phyloP scores from a whole-genome alignment of 2,888 invertebrate genomes.

The Cephus nigrinus region DNA sequence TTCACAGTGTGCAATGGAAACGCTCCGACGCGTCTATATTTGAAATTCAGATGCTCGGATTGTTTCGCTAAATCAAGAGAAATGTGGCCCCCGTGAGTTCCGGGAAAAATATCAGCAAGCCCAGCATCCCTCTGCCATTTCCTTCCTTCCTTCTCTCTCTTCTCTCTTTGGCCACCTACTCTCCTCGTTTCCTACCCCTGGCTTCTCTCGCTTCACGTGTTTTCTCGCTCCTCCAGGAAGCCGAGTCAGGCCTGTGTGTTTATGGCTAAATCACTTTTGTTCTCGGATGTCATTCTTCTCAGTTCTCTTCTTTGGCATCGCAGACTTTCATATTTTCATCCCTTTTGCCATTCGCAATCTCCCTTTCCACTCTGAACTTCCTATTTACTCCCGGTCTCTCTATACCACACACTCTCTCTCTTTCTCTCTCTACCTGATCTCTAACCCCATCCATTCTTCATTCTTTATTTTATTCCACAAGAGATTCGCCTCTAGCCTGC shows the following conservation, averaged over 20 bases:
- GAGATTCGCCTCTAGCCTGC: constrained; percentile 18
- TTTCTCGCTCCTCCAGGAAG: constrained; percentile 15
- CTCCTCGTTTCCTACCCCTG: constrained; percentile 16
- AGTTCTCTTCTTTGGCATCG: constrained; percentile 10
- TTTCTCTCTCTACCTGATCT: constrained; percentile 7
- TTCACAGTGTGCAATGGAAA: constrained; percentile 1
- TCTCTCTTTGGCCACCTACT: background rate
- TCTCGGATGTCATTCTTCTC: constrained; percentile 36
- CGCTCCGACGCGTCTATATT: constrained; percentile 38
- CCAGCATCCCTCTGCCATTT: constrained; percentile 17
- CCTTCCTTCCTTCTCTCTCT: constrained; percentile 19
- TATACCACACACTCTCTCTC: background rate
- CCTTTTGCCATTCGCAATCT: background rate
- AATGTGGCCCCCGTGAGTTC: constrained; percentile 57
- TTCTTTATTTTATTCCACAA: constrained; percentile 37
- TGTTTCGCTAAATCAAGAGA: constrained; percentile 63
- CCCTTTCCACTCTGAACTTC: background rate
- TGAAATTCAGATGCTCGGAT: constrained; percentile 60
- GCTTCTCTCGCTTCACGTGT: constrained; percentile 17
- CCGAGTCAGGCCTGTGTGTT: constrained; percentile 34
- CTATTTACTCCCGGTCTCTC: constrained; percentile 2
- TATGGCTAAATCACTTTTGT: constrained; percentile 54
- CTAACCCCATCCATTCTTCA: constrained; percentile 16
- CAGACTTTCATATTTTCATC: constrained; percentile 33
- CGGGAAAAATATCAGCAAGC: constrained; percentile 28